Conservation (phyloP, 2,888 invertebrate genomes). For the Branchinecta sandiegonensis region DNA sequence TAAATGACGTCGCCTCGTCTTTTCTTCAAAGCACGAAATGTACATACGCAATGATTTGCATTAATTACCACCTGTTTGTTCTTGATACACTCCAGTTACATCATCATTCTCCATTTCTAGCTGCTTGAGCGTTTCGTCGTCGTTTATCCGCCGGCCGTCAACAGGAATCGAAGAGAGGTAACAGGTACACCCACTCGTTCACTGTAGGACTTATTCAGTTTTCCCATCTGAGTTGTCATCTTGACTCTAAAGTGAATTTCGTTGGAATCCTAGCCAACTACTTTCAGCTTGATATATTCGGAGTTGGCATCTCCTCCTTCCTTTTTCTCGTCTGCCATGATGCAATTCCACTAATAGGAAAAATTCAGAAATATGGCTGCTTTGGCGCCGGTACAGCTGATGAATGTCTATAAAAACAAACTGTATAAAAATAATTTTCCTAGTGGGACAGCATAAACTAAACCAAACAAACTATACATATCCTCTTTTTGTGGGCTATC, state of each 20-base stretch:
- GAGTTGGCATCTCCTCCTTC: constrained; percentile 42
- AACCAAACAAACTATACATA: no score
- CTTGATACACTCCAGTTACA: constrained; percentile 54
- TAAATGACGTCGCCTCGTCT: no score
- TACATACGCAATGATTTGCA: no score
- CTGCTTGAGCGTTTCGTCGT: constrained; percentile 54
- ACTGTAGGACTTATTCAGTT: constrained; percentile 54
- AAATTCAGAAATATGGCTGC: no score
- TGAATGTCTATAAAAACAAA: no score
- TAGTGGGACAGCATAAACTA: no score
- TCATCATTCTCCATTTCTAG: constrained; percentile 55
- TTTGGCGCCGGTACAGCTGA: no score
- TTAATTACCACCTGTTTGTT: constrained; percentile 44
- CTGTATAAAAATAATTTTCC: no score
- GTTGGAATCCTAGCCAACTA: constrained; percentile 50
- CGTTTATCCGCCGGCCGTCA: constrained; percentile 55
- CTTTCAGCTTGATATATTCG: constrained; percentile 54
- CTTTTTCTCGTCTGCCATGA: constrained; percentile 33
- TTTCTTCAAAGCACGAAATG: no score
- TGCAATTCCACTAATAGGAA: no score
- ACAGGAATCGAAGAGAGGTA: constrained; percentile 49
- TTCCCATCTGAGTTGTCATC: constrained; percentile 54
- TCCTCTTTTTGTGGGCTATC: no score
- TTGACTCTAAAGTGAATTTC: constrained; percentile 59
- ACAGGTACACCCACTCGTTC: constrained; percentile 53